Conservation (phyloP, 2,888 invertebrate species). For the Cryptocephalus moraei region DNA sequence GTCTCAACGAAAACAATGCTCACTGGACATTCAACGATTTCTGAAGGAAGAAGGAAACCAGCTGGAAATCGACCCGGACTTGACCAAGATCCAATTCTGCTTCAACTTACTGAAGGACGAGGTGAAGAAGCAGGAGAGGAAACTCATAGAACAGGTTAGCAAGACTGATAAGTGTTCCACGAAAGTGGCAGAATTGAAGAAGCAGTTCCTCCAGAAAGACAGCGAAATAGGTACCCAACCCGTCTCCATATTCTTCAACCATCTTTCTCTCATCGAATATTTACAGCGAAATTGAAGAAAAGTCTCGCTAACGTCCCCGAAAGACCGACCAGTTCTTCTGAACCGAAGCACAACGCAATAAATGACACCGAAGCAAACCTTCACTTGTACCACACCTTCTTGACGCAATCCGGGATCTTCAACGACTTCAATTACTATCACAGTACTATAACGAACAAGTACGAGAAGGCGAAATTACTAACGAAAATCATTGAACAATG, state of each 20-base stretch:
- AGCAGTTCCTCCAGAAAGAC: constrained; percentile 4
- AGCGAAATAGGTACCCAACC: constrained; percentile 15
- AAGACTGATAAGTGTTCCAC: constrained; percentile 4
- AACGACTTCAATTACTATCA: constrained; percentile 12
- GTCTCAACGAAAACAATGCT: not conserved
- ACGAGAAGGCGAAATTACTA: constrained; percentile 23
- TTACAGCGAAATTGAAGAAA: constrained; percentile 4
- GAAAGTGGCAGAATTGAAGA: constrained; percentile 4
- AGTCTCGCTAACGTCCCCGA: constrained; percentile 12
- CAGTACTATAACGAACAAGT: constrained; percentile 20
- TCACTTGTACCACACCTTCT: constrained; percentile 1
- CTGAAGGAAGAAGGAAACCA: constrained; percentile 9
- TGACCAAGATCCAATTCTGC: constrained; percentile 30
- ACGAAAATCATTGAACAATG: constrained; percentile 25
- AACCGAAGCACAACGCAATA: not conserved
- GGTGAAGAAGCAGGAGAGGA: constrained; percentile 9
- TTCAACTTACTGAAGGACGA: constrained; percentile 28
- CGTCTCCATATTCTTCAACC: not conserved
- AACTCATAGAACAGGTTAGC: constrained; percentile 3
- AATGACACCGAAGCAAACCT: not conserved
- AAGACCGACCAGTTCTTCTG: not conserved
- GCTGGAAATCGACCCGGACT: constrained; percentile 20
- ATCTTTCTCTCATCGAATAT: not conserved
- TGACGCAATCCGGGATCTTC: constrained; percentile 4
- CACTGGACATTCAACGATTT: not conserved